Evolutionary conservation across 2,113 vertebrate species (phyloP), one percentile per base, ranked within the genome.

Genomic region (Orycteropus afer): DNA sequence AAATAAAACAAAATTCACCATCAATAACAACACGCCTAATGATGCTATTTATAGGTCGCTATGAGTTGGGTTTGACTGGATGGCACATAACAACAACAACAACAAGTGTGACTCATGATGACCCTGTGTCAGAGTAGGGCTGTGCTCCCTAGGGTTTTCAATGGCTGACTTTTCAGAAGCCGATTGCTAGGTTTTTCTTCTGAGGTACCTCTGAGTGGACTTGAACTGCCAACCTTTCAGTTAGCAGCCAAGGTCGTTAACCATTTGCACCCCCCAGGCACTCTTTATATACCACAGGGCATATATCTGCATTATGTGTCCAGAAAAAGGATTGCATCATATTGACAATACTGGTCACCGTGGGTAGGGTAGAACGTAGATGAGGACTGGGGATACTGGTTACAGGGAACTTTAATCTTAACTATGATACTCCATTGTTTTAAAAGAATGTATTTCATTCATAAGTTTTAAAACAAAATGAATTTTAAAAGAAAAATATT

Each of bases 401-500:
- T 27, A 85, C 69, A 59, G 67, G 61, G 45, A 90, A 69, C 3
- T 73, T 81, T 23, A 90, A 61, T 1, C 53, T 73, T 27, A 55
- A n/a, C 51, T 82, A 23, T 49, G 85, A 18, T 37, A 45, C 59
- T 78, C 79, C 29, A 73, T 0, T 15, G 40, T 89, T 93, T 59
- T 79, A 81, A 67, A 86, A 37, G 67, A 51, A 40, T 34, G 5
- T 34, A 51, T 76, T 47, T 89, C 47, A 71, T 86, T 94, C 63
- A 59, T 61, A 90, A 74, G n/a, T 77, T 91, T 89, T 77, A 89
- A 89, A 69, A 63, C 10, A 42, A 89, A 89, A 53, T 74, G 57
- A 74, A 87, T 37, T 83, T 76, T 61, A 49, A 78, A 67, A 65
- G 17, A 79, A 91, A 81, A 90, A 34, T 63, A 57, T 29, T 74